Evolutionary conservation across 2,113 vertebrate species (phyloP).

Genomic region (Cinclus cinclus): DNA sequence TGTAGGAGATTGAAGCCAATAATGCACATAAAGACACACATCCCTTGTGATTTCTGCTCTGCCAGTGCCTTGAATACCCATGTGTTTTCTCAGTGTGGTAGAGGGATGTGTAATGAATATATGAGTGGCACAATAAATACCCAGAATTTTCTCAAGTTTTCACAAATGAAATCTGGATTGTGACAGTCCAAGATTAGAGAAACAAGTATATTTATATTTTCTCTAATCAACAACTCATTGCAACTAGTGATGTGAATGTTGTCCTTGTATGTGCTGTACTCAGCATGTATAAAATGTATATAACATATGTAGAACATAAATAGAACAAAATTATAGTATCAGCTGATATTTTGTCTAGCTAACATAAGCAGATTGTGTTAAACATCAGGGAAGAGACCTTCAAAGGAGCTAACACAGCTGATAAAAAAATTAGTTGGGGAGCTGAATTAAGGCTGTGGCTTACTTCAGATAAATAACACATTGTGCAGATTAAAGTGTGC

Average conservation of each 20-base stretch:
- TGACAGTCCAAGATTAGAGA: not conserved
- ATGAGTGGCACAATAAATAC: not conserved
- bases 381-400: not conserved
- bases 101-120: not conserved
- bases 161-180: not conserved
- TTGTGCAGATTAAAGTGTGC: constrained; percentile 3
- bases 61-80: not conserved
- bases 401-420: not conserved
- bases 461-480: not conserved
- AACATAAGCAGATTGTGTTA: not conserved
- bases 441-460: not conserved
- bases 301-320: not conserved
- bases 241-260: not conserved
- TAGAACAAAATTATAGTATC: not conserved
- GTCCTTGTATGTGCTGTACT: not conserved
- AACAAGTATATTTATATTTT: not conserved
- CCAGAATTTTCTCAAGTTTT: not conserved
- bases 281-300: not conserved
- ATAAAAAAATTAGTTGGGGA: constrained; percentile 25
- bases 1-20: not conserved
- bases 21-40: not conserved
- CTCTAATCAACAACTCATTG: not conserved
- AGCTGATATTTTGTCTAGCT: not conserved
- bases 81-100: not conserved
- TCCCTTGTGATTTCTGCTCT: not conserved